phyloP scores from a whole-genome alignment of 2,113 vertebrate species.

The Thalassarche chlororhynchos region DNA sequence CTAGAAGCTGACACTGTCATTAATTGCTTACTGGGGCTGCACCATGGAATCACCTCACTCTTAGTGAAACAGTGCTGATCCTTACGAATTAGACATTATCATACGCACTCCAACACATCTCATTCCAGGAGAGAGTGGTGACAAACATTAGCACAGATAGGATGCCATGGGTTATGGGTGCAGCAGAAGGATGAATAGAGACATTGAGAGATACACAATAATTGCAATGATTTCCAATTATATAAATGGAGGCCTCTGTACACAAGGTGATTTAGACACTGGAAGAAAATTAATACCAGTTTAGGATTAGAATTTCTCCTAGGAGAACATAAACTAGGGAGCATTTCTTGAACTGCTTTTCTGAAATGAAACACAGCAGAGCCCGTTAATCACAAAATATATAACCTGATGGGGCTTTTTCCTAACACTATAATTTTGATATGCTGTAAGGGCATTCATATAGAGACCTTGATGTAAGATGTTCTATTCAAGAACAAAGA shows the following conservation, averaged over 20 bases:
- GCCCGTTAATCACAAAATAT: neutral
- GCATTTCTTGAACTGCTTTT: neutral
- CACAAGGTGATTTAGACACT: neutral
- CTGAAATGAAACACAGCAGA: constrained; percentile 19
- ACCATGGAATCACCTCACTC: neutral
- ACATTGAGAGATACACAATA: neutral
- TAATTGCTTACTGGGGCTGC: neutral
- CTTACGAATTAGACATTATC: neutral
- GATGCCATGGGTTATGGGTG: neutral
- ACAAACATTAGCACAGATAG: neutral
- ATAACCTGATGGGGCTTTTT: neutral
- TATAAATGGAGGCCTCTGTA: neutral
- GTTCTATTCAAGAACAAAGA: constrained; percentile 12
- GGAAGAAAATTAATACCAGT: neutral
- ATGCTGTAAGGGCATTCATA: neutral
- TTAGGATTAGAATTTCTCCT: neutral
- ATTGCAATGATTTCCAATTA: neutral
- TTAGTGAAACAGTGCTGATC: neutral
- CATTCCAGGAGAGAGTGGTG: neutral
- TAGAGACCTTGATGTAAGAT: neutral
- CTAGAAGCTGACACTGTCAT: neutral
- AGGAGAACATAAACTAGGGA: neutral
- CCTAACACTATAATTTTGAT: neutral
- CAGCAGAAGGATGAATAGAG: neutral
- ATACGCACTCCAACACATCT: neutral